Evolutionary conservation across 2,888 invertebrate species (phyloP), one percentile per base, ranked within the genome.

Genomic region (Amiota communis): DNA sequence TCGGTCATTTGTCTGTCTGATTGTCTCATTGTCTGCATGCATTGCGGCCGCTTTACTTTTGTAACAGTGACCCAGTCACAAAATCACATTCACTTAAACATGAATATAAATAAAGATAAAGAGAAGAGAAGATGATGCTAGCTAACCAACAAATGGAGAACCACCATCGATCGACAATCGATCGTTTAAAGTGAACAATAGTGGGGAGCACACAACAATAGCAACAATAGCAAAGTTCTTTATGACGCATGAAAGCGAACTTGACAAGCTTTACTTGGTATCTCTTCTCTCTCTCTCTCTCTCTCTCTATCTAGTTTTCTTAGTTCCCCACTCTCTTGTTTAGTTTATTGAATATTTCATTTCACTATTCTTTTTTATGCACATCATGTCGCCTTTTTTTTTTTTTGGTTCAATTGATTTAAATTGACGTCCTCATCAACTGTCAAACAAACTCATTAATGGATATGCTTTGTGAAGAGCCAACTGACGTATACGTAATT

Each of bases 31-130:
- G n/a, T n/a, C n/a, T n/a, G n/a, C n/a, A n/a, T n/a, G 6, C 36
- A 36, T 36, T 36, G 36, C 36, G 36, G 6, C 36, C 36, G 36
- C 36, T 36, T 36, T 36, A 36, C 36, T 6, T 59, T 15, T 79
- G 87, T 88, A 88, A 87, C 87, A 87, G 87, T 87, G 87, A 87
- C 87, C 87, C 86, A 87, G 88, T 88, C 86, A 84, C 81, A 70
- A 73, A 61, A 20, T 13, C 49, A 13, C 49, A 17, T n/a, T 53
- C 51, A 12, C 53, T 68, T 53, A 4, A 36, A 36, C 36, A 36
- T 36, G 36, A 36, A 36, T 36, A 36, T 36, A 6, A 36, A 36
- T n/a, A n/a, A n/a, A n/a, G 23, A 23, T 23, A 23, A 36, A 36
- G 36, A 36, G 36, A 36, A 36, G 36, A 36, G 36, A 36, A 36